Conservation (phyloP, 2,113 vertebrate species). For the Chitala chitala region DNA sequence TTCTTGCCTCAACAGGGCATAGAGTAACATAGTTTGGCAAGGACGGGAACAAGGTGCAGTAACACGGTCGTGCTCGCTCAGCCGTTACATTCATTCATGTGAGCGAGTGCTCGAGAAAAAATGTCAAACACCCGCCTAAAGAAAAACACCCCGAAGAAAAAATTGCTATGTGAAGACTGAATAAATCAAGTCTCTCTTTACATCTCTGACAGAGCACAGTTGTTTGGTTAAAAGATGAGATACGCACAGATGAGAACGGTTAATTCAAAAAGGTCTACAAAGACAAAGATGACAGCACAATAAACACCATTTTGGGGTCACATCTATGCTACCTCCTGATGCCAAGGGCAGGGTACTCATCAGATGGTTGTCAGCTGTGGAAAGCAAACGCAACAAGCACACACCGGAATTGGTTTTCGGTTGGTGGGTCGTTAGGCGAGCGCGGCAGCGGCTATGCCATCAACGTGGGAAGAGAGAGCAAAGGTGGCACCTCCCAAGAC, state of each 20-base stretch:
- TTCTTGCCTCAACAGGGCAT: neutral
- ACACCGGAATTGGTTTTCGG: no score
- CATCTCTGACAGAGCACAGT: no score
- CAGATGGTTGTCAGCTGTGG: no score
- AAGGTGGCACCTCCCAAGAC: no score
- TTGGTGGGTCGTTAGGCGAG: no score
- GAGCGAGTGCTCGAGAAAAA: neutral
- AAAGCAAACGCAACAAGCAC: no score
- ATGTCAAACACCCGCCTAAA: neutral
- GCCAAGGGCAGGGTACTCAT: neutral
- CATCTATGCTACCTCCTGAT: constrained; percentile 1
- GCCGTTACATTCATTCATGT: neutral
- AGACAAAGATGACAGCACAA: neutral
- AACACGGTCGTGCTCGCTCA: neutral
- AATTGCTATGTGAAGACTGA: no score
- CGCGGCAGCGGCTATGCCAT: no score
- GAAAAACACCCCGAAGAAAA: neutral
- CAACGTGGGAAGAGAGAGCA: no score
- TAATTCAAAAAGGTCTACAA: neutral
- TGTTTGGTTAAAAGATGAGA: neutral
- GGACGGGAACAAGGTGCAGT: neutral
- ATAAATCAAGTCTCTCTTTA: no score
- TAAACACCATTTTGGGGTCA: neutral
- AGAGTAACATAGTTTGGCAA: neutral
- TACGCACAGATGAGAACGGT: neutral